Evolutionary conservation across 1,140 invertebrate genomes (phyloP).

Genomic region (Trichonephila clavata): DNA sequence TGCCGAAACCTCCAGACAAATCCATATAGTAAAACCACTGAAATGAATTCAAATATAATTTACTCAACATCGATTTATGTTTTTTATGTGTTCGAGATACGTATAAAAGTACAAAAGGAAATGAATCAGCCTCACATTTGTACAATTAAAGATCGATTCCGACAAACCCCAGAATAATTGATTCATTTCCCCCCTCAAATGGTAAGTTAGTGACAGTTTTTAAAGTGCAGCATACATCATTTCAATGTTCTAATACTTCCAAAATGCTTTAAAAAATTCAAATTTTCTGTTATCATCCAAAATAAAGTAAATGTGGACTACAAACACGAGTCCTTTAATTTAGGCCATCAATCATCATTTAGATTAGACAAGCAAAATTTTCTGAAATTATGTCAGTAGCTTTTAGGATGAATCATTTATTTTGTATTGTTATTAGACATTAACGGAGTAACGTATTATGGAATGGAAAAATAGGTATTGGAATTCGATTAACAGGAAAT

Average conservation of each 20-base stretch:
- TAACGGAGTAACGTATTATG: background rate
- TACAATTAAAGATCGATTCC: background rate
- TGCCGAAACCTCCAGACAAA: too few relatives aligned
- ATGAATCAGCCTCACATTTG: background rate
- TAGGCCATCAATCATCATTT: conserved; percentile 20
- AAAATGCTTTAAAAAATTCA: background rate
- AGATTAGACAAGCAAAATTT: background rate
- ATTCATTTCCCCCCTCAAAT: background rate
- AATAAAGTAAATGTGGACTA: background rate
- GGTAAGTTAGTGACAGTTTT: background rate
- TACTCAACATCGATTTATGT: too few relatives aligned
- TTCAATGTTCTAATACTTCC: background rate
- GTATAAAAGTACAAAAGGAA: background rate
- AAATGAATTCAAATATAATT: too few relatives aligned
- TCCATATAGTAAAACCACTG: too few relatives aligned
- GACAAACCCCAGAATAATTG: background rate
- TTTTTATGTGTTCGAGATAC: background rate
- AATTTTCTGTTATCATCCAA: background rate
- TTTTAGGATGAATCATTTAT: conserved; percentile 20
- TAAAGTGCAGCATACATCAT: background rate
- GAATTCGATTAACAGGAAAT: conserved; percentile 35
- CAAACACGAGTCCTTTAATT: conserved; percentile 35
- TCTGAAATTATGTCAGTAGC: conserved; percentile 30
- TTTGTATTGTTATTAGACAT: conserved; percentile 24
- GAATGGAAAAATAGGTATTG: background rate